Evolutionary conservation across 2,113 vertebrate species (phyloP).

Genomic region (Lepus timidus): DNA sequence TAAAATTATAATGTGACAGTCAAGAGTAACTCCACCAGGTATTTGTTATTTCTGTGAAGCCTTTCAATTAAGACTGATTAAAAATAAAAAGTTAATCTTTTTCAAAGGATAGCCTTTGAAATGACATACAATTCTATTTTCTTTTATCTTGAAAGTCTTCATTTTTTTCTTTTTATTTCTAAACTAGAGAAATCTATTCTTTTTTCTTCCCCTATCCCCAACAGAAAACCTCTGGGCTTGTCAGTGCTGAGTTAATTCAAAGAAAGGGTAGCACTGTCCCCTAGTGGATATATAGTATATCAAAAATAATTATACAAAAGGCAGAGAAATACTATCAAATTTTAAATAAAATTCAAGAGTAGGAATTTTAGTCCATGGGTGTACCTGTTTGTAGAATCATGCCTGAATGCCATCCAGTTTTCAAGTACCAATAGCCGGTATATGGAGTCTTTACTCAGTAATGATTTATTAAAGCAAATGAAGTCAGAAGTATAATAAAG

Average conservation of each 20-base stretch:
- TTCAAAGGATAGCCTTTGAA: slow-evolving; percentile 49
- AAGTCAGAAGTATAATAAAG: background rate
- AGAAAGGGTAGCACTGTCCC: slow-evolving; percentile 83
- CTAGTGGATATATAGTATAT: slow-evolving; percentile 75
- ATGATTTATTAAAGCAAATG: background rate
- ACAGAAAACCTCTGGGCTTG: background rate
- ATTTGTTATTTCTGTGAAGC: slow-evolving; percentile 31
- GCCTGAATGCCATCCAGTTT: background rate
- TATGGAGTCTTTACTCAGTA: background rate
- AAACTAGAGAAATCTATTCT: slow-evolving; percentile 26
- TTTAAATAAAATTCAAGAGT: slow-evolving; percentile 13
- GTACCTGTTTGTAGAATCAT: background rate
- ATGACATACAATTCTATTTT: slow-evolving; percentile 48
- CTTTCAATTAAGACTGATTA: background rate
- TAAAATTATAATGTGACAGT: background rate
- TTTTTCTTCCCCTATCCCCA: slow-evolving; percentile 22
- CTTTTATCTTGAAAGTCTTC: slow-evolving; percentile 60
- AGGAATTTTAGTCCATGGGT: background rate
- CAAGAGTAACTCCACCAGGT: background rate
- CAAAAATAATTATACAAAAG: background rate
- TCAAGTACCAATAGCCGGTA: background rate
- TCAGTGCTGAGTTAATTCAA: background rate
- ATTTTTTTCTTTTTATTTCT: slow-evolving; percentile 47
- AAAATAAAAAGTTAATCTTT: background rate
- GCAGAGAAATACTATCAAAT: background rate